phyloP scores from a whole-genome alignment of 1,140 invertebrate genomes.

The Polypedilum vanderplanki region DNA sequence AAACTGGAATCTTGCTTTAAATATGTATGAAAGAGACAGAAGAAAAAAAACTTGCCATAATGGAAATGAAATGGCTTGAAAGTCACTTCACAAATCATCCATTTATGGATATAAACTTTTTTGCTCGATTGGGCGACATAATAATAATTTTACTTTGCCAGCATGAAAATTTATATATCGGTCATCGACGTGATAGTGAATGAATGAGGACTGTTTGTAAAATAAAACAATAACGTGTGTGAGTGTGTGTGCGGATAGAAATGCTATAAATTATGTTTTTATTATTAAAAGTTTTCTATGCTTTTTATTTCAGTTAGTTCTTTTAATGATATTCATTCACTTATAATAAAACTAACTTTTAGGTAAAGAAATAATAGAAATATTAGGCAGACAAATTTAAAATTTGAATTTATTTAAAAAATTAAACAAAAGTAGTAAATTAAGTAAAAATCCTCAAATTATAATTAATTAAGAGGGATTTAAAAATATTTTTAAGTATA shows the following conservation, averaged over 20 bases:
- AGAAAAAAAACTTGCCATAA: not conserved
- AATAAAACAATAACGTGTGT: not conserved
- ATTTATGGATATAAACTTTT: constrained; percentile 7
- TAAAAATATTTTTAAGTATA: too few species aligned
- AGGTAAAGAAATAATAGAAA: too few species aligned
- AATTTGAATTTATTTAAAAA: too few species aligned
- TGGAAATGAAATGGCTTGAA: constrained; percentile 23
- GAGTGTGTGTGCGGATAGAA: not conserved
- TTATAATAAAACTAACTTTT: too few species aligned
- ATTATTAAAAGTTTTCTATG: not conserved
- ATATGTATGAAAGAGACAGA: not conserved
- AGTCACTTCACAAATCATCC: constrained; percentile 28
- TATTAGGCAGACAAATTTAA: too few species aligned
- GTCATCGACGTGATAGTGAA: not conserved
- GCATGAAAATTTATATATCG: not conserved
- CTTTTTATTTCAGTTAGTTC: not conserved
- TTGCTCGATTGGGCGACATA: constrained; percentile 9
- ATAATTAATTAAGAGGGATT: too few species aligned
- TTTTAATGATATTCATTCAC: not conserved
- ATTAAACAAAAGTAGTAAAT: too few species aligned
- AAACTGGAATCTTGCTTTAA: constrained; percentile 25
- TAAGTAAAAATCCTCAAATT: too few species aligned
- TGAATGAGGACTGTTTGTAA: not conserved
- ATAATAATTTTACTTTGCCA: constrained; percentile 3
- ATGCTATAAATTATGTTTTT: constrained; percentile 19